A percentile compares a stretch with the other conserved stretches of the same genome.
Evolutionary conservation across 2,888 invertebrate species (phyloP).

Genomic region (Leptinotarsa juncta): DNA sequence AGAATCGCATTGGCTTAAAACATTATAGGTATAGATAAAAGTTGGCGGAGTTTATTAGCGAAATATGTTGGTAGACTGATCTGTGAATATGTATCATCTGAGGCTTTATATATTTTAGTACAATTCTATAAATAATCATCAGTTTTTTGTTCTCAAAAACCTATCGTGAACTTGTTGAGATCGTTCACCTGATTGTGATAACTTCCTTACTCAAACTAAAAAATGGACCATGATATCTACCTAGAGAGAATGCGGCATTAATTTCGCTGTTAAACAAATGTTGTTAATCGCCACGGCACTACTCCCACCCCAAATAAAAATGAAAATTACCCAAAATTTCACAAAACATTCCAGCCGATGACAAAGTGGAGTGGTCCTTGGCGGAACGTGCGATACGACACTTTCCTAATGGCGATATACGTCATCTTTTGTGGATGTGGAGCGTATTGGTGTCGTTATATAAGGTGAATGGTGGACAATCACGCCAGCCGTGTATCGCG

Average conservation of each 20-base stretch:
- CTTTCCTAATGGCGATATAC: slow-evolving; percentile 60
- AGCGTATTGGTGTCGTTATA: slow-evolving; percentile 61
- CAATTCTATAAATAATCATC: too few species aligned
- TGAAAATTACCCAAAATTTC: slow-evolving; percentile 55
- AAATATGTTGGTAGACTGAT: too few species aligned
- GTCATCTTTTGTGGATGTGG: slow-evolving; percentile 60
- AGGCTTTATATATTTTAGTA: too few species aligned
- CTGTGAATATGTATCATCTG: too few species aligned
- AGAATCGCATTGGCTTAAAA: too few species aligned
- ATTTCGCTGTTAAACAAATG: slow-evolving; percentile 53
- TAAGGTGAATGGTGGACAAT: slow-evolving; percentile 49
- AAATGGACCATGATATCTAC: not conserved
- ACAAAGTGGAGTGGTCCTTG: slow-evolving; percentile 56
- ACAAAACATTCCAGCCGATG: slow-evolving; percentile 55
- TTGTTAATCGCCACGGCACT: slow-evolving; percentile 7
- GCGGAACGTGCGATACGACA: slow-evolving; percentile 57
- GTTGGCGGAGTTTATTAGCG: too few species aligned
- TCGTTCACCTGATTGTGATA: too few species aligned
- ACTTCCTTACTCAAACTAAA: not conserved
- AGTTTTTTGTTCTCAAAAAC: too few species aligned
- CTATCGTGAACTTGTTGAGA: too few species aligned
- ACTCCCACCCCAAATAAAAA: slow-evolving; percentile 51
- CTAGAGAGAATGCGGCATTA: slow-evolving; percentile 15
- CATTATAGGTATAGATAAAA: too few species aligned
- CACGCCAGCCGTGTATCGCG: slow-evolving; percentile 44